These are phyloP conservation scores for Spinibarbus caldwelli DNA, from an alignment of 2,797 vertebrate genomes.

Conservation along the genomic window DNA sequence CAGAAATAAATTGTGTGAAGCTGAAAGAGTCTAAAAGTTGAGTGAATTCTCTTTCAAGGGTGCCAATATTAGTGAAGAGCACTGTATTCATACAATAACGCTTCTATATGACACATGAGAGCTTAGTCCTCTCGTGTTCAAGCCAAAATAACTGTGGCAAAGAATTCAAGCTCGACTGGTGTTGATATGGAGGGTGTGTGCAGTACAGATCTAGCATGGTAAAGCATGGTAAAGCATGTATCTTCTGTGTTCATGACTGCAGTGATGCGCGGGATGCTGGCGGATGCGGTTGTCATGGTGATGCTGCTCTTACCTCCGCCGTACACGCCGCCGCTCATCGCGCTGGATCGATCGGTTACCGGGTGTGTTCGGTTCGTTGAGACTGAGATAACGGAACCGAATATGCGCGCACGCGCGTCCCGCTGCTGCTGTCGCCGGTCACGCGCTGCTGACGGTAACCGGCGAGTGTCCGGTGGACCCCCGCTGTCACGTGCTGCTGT, in stretches of 20 bases:
- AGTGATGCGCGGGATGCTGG: neutral
- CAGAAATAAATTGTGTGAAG: neutral
- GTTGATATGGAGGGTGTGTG: too few species aligned
- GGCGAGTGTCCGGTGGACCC: neutral
- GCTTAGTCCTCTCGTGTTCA: too few species aligned
- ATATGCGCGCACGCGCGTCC: constrained; percentile 20
- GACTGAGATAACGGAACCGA: neutral
- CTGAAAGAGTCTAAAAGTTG: neutral
- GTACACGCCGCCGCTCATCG: constrained; percentile 63
- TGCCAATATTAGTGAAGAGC: too few species aligned
- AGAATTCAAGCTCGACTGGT: too few species aligned
- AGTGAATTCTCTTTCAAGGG: neutral
- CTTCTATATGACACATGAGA: too few species aligned
- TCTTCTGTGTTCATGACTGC: neutral
- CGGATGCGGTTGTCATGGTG: constrained; percentile 22
- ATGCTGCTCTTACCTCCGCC: constrained; percentile 58
- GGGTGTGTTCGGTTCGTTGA: neutral
- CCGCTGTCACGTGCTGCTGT: neutral
- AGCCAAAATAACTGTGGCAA: too few species aligned
- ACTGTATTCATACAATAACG: too few species aligned
- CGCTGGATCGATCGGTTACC: neutral
- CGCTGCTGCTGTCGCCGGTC: neutral
- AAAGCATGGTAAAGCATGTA: neutral
- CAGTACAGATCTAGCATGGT: too few species aligned
- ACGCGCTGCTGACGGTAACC: constrained; percentile 13